Conservation (phyloP, 2,888 invertebrate genomes). For the Notodonta ziczac region DNA sequence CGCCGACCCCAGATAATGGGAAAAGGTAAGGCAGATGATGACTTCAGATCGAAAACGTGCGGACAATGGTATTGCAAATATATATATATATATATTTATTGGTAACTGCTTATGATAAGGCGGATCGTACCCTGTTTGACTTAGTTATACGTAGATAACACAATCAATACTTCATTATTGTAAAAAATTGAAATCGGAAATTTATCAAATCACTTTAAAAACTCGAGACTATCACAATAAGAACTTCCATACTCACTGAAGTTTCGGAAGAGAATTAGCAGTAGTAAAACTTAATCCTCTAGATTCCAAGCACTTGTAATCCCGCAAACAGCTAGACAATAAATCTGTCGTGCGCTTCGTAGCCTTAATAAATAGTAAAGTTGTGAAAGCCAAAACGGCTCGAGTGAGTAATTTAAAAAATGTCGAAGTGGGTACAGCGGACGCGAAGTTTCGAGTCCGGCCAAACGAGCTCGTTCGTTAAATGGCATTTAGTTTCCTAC, state of each 20-base stretch:
- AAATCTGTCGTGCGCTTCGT: slow-evolving; percentile 13
- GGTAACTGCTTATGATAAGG: too few species aligned
- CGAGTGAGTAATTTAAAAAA: slow-evolving; percentile 18
- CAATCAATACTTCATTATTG: too few species aligned
- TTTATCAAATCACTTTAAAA: too few species aligned
- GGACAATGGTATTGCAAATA: too few species aligned
- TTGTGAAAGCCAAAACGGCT: slow-evolving; percentile 12
- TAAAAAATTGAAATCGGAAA: too few species aligned
- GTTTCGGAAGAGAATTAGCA: slow-evolving; percentile 11
- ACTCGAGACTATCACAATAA: neutral
- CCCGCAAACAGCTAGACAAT: slow-evolving; percentile 10
- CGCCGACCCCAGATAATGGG: too few species aligned
- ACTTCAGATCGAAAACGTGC: too few species aligned
- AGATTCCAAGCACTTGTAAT: slow-evolving; percentile 12
- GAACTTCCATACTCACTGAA: slow-evolving; percentile 2
- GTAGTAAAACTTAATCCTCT: slow-evolving; percentile 13
- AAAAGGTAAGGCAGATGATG: too few species aligned
- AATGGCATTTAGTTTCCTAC: slow-evolving; percentile 12
- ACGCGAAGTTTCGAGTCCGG: neutral
- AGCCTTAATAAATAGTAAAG: slow-evolving; percentile 11
- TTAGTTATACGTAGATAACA: too few species aligned
- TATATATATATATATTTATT: too few species aligned
- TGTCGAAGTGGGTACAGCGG: slow-evolving; percentile 6
- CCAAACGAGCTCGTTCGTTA: slow-evolving; percentile 14
- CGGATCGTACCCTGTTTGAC: too few species aligned